Percentiles rank a stretch among this genome's conserved stretches.
Evolutionary conservation across 2,113 vertebrate genomes (phyloP).

Genomic region (Thinocorus orbignyianus): DNA sequence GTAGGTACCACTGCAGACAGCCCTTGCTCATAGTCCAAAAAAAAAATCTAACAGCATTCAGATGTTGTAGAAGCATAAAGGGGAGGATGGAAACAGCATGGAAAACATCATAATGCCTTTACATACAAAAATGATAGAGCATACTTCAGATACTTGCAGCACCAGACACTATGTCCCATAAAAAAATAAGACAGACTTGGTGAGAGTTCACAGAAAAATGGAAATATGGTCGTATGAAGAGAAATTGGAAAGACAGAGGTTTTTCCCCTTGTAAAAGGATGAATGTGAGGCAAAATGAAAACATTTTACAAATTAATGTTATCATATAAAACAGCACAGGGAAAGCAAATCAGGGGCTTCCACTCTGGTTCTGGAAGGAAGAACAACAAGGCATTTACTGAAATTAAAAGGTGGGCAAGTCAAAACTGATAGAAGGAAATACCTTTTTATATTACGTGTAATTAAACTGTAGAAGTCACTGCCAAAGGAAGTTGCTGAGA

Average conservation of each 20-base stretch:
- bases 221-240: neutral
- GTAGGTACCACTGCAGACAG: neutral
- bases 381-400: conserved; percentile 27
- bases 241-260: neutral
- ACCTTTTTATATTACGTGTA: conserved; percentile 56
- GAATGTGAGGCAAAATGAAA: conserved; percentile 3
- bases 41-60: neutral
- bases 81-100: neutral
- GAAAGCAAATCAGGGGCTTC: conserved; percentile 12
- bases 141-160: neutral
- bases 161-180: neutral
- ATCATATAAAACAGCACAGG: neutral
- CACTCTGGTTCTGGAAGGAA: neutral
- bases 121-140: neutral
- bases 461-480: conserved; percentile 42
- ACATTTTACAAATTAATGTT: neutral
- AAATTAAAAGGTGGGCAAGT: conserved; percentile 58
- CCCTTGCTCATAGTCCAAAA: neutral
- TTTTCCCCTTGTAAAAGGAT: neutral
- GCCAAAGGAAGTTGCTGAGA: conserved; percentile 64
- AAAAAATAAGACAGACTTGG: neutral
- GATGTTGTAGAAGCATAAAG: neutral
- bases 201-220: conserved; percentile 27
- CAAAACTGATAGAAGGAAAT: conserved; percentile 67
- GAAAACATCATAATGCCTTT: neutral